Evolutionary conservation across 1,140 invertebrate species (phyloP).

Genomic region (Mya arenaria): DNA sequence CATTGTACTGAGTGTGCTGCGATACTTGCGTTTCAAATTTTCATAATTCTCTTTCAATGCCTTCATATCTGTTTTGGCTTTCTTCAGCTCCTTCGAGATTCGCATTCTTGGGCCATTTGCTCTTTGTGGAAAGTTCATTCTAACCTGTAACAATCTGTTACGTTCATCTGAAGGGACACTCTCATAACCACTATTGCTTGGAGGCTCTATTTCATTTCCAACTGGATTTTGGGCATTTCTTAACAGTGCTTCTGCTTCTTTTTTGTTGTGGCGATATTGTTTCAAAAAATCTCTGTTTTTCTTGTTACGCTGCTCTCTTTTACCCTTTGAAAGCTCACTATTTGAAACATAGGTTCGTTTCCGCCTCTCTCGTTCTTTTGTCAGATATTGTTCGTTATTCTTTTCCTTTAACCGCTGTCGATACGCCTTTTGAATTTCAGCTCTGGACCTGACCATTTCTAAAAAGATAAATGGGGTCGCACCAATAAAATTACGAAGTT

Average conservation of each 20-base stretch:
- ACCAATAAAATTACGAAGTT: neutral
- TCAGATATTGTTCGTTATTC: constrained; percentile 8
- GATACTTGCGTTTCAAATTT: constrained; percentile 15
- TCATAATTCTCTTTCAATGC: constrained; percentile 7
- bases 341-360: constrained; percentile 11
- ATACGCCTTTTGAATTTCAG: constrained; percentile 43
- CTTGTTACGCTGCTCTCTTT: constrained; percentile 19
- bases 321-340: neutral
- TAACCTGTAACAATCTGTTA: neutral
- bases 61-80: constrained; percentile 34
- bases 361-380: constrained; percentile 26
- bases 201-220: neutral
- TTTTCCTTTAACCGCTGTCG: constrained; percentile 29
- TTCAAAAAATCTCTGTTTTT: constrained; percentile 23
- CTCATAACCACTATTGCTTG: constrained; percentile 50
- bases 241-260: neutral
- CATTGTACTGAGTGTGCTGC: neutral
- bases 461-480: neutral
- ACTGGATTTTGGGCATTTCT: neutral
- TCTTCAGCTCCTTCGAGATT: constrained; percentile 12
- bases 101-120: constrained; percentile 29
- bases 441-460: constrained; percentile 36
- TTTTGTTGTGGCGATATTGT: constrained; percentile 14
- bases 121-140: constrained; percentile 23
- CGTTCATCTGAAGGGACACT: neutral